Base-by-base conservation (phyloP, 2,888 invertebrate species). In the Hypomecis atomaria region DNA sequence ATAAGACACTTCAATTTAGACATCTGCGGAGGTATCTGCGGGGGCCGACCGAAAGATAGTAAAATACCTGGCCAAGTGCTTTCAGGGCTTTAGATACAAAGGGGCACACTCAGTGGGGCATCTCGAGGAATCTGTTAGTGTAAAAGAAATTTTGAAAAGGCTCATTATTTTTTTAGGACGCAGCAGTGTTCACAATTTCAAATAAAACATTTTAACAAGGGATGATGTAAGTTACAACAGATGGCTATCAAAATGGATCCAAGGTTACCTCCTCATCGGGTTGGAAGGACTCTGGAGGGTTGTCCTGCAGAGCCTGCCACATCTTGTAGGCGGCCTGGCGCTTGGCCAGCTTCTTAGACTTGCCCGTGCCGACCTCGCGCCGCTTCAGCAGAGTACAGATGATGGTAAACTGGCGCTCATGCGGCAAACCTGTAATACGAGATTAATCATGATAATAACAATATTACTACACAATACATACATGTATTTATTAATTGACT, bases 331-430 rank as follows among this genome's bases (percentile, higher is more conserved):
- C 99, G 0, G 99, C 99, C 84, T 97, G 95, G n/a, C 99, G 94
- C 88, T 99, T 99, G 4, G 99, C 99, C 56, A 98, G 94, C 87
- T 99, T 99, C 93, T 99, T 99, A 57, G 98, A 98, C 82, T 98
- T 98, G 11, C 98, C 99, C 44, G 96, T 96, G 55, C 98, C 97
- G 43, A 96, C 93, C 88, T 98, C 98, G 36, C 96, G 95, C 76
- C 96, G 96, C 77, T 97, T 97, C 73, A 97, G 93, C 75, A 99
- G 96, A 59, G 96, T 96, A 84, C 99, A 99, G 4, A 97, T 95
- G 78, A 99, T 98, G 0, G 98, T 97, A 83, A 99, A 99, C 74
- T 97, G 96, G 45, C 98, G 94, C 85, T 98, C 98, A 83, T 99
- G 99, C 0, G 99, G 98, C 65, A 98, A 93, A 45, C 99, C 94